Evolutionary conservation across 1,140 invertebrate genomes (phyloP), one percentile per base, ranked within the genome.

Genomic region (Atta colombica): DNA sequence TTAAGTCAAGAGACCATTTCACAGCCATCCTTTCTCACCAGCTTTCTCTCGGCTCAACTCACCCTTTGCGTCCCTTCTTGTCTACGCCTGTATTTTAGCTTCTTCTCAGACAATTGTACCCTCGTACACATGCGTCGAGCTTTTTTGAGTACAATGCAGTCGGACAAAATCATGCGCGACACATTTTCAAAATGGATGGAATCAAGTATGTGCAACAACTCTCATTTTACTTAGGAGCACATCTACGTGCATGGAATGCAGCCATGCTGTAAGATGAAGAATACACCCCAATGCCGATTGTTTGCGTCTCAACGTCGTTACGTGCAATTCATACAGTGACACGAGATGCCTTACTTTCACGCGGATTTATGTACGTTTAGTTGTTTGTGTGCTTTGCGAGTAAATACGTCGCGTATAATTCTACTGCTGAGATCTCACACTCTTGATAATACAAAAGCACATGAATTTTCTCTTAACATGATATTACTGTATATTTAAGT

Each of bases 1-100:
- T 91, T 92, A 90, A 92, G 89, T 90, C 88, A 80, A 90, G 91
- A 90, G 87, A 90, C 39, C 78, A 77, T 88, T 90, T 89, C 82
- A 80, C 87, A 72, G 65, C 72, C 74, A 86, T 87, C 91, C 86
- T 87, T 88, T 60, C 68, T 69, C 25, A 3, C 49, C 72, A 45
- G 12, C 71, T 81, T 55, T 77, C 60, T 51, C 61, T 80, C 58
- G 53, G 25, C 65, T 53, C 58, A n/a, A 35, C 72, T 61, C 69
- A 81, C 74, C 72, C 25, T 14, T 12, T 25, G 49, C 60, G 12
- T 58, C 25, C 72, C 55, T 51, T 61, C 25, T 45, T 35, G 45
- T 0, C 39, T 55, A 77, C 21, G 53, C 14, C 53, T 49, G 53
- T 45, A 16, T 2, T 45, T 74, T 55, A 82, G 14, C 55, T 28